Evolutionary conservation across 30 jellyfish, hydroid and myxozoan genomes (phyloP).

Genomic region (Sanderia malayensis): DNA sequence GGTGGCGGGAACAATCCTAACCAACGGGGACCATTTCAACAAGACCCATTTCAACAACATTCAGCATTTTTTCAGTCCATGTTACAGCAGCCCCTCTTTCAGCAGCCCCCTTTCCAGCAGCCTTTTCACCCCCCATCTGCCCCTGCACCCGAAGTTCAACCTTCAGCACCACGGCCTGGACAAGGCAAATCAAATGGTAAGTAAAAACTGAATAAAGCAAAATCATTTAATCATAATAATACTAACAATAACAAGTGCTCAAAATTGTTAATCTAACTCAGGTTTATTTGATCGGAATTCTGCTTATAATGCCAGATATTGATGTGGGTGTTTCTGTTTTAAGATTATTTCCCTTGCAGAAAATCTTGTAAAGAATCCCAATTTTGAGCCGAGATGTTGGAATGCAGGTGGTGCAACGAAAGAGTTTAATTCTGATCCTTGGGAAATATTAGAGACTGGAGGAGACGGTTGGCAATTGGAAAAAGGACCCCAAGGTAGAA

Average conservation of each 20-base stretch:
- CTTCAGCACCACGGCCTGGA: slow-evolving; percentile 3
- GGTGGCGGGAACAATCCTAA: background rate
- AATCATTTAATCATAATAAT: no score
- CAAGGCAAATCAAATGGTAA: no score
- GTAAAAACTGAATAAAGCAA: no score
- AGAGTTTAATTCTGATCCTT: slow-evolving; percentile 23
- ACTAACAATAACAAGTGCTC: no score
- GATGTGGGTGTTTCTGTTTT: no score
- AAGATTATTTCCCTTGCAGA: slow-evolving; percentile 17
- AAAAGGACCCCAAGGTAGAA: slow-evolving; percentile 42
- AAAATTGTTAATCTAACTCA: no score
- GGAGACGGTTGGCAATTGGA: slow-evolving; percentile 56
- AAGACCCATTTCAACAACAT: background rate
- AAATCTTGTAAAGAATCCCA: slow-evolving; percentile 29
- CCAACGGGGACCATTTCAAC: background rate
- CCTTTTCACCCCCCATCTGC: slow-evolving; percentile 14
- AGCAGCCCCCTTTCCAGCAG: slow-evolving; percentile 17
- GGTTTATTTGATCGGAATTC: no score
- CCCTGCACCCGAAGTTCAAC: background rate
- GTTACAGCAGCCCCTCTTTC: slow-evolving; percentile 10
- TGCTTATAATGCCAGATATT: no score
- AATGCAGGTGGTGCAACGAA: slow-evolving; percentile 21
- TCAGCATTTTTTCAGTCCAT: no score
- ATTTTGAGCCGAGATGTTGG: slow-evolving; percentile 39
- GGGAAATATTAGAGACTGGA: slow-evolving; percentile 37